phyloP scores from a whole-genome alignment of 2,113 vertebrate species.

The Coptodon bakossiorum region DNA sequence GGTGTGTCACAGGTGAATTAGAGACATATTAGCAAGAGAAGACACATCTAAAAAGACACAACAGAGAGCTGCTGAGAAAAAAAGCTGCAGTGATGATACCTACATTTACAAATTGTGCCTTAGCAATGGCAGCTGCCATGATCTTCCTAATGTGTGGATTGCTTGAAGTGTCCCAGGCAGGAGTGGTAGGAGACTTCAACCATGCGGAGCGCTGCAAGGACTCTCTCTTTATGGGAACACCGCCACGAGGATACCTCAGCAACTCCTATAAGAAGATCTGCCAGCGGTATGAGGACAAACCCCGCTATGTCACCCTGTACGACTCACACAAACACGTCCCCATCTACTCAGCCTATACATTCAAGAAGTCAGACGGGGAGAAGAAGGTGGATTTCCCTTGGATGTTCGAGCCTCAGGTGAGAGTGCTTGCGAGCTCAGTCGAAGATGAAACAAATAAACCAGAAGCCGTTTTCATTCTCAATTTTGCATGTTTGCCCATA shows the following conservation, averaged over 20 bases:
- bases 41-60: not conserved
- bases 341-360: constrained; percentile 65
- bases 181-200: constrained; percentile 63
- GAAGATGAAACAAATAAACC: fast-evolving
- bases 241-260: constrained; percentile 60
- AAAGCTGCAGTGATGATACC: not conserved
- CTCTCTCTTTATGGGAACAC: constrained; percentile 64
- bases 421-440: not conserved
- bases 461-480: not conserved
- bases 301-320: constrained; percentile 62
- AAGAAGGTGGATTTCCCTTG: constrained; percentile 68
- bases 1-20: not conserved
- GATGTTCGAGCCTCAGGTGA: constrained; percentile 74
- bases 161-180: constrained; percentile 2
- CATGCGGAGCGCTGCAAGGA: constrained; percentile 62
- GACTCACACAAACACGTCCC: constrained; percentile 57
- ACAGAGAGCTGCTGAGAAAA: not conserved
- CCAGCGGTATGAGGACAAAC: constrained; percentile 58
- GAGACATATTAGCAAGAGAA: not conserved
- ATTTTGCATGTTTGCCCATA: not conserved
- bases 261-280: constrained; percentile 59
- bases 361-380: constrained; percentile 67
- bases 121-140: not conserved
- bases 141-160: not conserved
- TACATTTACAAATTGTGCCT: not conserved